These are phyloP conservation scores for Atlantisia rogersi DNA, from an alignment of 2,113 vertebrate genomes.

Conservation along the genomic window DNA sequence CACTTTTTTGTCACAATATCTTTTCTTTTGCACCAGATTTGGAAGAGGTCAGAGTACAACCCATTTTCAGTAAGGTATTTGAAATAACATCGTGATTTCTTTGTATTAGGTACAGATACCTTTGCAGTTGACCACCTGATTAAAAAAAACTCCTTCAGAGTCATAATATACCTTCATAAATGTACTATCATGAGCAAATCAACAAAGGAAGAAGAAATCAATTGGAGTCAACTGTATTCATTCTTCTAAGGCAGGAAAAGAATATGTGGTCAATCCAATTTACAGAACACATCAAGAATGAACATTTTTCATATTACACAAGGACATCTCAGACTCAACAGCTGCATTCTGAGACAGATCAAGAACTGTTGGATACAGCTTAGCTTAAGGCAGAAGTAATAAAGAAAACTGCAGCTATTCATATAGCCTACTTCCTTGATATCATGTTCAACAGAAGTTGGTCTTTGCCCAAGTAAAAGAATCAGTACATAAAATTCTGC, in stretches of 20 bases:
- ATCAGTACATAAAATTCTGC: not conserved
- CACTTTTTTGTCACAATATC: not conserved
- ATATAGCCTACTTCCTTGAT: not conserved
- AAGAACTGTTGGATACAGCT: not conserved
- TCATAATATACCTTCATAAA: not conserved
- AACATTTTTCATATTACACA: not conserved
- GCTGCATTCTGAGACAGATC: not conserved
- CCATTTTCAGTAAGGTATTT: not conserved
- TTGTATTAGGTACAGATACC: not conserved
- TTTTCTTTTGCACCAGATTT: not conserved
- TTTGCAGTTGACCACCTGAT: not conserved
- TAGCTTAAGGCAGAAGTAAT: not conserved
- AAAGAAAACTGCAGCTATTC: not conserved
- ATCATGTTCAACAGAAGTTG: not conserved
- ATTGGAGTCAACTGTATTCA: not conserved
- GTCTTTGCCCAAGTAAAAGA: not conserved
- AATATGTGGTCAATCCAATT: fast-evolving
- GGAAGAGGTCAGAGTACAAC: not conserved
- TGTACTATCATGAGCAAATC: not conserved
- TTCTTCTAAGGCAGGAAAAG: not conserved
- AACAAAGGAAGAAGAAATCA: not conserved
- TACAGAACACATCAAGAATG: not conserved
- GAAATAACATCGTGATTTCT: not conserved
- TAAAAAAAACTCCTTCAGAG: not conserved
- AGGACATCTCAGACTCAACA: not conserved